Percentiles rank a stretch among this genome's conserved stretches.
These are phyloP conservation scores for Meganola albula DNA, from an alignment of 2,888 invertebrate genomes.

Conservation along the genomic window DNA sequence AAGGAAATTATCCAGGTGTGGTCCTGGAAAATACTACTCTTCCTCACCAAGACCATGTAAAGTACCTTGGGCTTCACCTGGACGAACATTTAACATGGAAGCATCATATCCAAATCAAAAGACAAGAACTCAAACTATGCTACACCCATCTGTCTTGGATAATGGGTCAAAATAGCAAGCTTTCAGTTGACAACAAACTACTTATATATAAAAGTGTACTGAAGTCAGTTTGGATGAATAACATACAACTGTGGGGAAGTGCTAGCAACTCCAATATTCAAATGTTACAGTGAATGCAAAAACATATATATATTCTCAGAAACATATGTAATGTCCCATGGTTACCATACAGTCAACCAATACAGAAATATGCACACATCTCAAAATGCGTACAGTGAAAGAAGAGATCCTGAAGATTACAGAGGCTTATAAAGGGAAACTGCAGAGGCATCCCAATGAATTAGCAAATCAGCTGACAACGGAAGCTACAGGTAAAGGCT, in stretches of 20 bases:
- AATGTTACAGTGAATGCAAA: slow-evolving; percentile 2
- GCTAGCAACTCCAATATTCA: slow-evolving; percentile 3
- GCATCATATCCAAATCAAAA: slow-evolving; percentile 16
- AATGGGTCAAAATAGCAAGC: slow-evolving; percentile 12
- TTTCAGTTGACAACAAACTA: slow-evolving; percentile 11
- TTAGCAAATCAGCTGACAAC: too few relatives aligned
- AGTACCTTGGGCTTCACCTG: slow-evolving; percentile 18
- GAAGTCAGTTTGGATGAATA: slow-evolving; percentile 5
- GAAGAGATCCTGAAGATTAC: too few relatives aligned
- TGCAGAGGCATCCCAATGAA: too few relatives aligned
- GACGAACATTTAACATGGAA: slow-evolving; percentile 15
- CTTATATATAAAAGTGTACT: slow-evolving; percentile 6
- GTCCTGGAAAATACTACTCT: slow-evolving; percentile 8
- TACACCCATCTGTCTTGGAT: slow-evolving; percentile 12
- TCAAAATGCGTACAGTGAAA: too few relatives aligned
- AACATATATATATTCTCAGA: too few relatives aligned
- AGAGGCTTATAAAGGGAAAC: too few relatives aligned
- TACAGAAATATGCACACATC: too few relatives aligned
- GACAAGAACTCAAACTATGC: slow-evolving; percentile 5
- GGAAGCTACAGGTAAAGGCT: too few relatives aligned
- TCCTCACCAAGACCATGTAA: slow-evolving; percentile 12
- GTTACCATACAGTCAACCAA: too few relatives aligned
- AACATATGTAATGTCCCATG: too few relatives aligned
- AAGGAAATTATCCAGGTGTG: slow-evolving; percentile 17
- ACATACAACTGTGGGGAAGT: slow-evolving; percentile 7